Base-by-base conservation (phyloP, 2,888 invertebrate genomes). In the Apamea sordens region DNA sequence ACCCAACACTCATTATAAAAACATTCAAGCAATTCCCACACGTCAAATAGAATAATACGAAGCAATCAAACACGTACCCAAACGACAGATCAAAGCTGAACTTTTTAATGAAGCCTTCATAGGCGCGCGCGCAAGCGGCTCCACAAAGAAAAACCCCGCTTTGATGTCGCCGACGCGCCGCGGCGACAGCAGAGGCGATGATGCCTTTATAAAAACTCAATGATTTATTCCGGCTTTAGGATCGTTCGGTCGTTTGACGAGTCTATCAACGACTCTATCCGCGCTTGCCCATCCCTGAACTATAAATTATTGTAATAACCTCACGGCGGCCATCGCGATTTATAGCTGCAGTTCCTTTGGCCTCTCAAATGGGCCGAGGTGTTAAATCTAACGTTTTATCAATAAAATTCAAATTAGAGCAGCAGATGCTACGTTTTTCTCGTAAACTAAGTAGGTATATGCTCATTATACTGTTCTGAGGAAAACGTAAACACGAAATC, bases 141-240 rank as follows among this genome's bases (percentile, higher is more conserved):
- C 77, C 50, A 91, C 94, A 95, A 95, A 95, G 95, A 86, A 86
- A 82, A 82, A 85, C 70, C 69, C 50, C 79, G 76, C 92, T 94
- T 95, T 95, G 95, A 93, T 89, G 92, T 92, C 82, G 92, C 95
- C 94, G 94, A 86, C 92, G 83, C 90, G 88, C 89, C 89, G 89
- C 92, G 91, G 92, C 93, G 96, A 95, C 95, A 95, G 93, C 92
- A 88, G 93, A 96, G 95, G 95, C 95, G 96, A 95, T 95, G 96
- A 96, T 93, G 94, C 94, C 93, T 95, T 94, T 95, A 96, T 96
- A 96, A 97, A 96, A 97, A 96, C 94, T 90, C 91, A 92, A 94
- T 96, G 96, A 96, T 96, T 96, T 96, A 96, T 95, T 92, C 92
- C 90, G 80, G 85, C 72, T 87, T 80, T 77, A 69, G 88, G 73